Evolutionary conservation across 2,888 invertebrate species (phyloP), one percentile per base, ranked within the genome.

Genomic region (Megastigmus dorsalis): DNA sequence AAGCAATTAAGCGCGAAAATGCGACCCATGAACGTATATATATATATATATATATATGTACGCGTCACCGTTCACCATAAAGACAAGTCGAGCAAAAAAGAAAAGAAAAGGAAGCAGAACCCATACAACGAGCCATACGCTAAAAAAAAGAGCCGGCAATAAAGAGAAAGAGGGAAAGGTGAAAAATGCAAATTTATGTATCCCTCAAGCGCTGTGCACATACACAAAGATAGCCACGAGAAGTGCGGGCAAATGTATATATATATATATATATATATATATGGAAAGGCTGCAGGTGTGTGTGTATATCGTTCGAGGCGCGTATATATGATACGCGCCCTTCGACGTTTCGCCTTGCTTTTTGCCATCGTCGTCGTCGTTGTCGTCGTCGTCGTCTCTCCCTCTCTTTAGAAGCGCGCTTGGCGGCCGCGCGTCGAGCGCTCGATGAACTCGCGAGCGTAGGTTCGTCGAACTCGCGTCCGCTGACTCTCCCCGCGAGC

Each of bases 391-490:
- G 2, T 2, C 15, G 15, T 18, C 60, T 38, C 33, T 38, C 18
- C 9, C 43, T 57, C 63, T 13, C 52, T n/a, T n/a, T n/a, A n/a
- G n/a, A n/a, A n/a, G 45, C 30, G 2, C 45, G 33, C 55, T n/a
- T n/a, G n/a, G 18, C 33, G 41, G 63, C 57, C 23, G n/a, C n/a
- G n/a, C n/a, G 13, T 10, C 43, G 65, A 38, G 55, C 28, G 60
- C 71, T 54, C 57, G 60, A 63, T 68, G 48, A 59, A 74, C 74
- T 74, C 74, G 57, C 50, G 55, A 69, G 67, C 68, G 36, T 55
- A 52, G 38, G 74, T 74, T 74, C 74, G 75, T 18, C 74, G 75
- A 75, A 65, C 71, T 71, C 68, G 66, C 73, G 71, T 59, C 67
- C 68, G 62, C 70, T 71, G 48, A 55, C 71, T 65, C 62, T 38